These are phyloP conservation scores for Aurelia coerulea DNA, from an alignment of 30 jellyfish, hydroid and myxozoan genomes.

Conservation along the genomic window DNA sequence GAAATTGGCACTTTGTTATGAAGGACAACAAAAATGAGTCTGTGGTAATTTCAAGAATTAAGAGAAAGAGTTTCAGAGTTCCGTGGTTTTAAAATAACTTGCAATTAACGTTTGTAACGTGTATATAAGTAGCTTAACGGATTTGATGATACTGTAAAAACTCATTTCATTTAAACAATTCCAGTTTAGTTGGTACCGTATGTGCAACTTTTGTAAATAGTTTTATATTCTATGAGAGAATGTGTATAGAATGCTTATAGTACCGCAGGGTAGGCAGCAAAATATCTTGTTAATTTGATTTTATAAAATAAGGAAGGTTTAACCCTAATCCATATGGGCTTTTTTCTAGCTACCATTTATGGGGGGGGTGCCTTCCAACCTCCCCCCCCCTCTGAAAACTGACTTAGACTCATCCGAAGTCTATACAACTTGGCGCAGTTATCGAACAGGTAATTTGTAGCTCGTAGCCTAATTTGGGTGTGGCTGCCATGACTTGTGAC, in stretches of 20 bases:
- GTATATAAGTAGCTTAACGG: neutral
- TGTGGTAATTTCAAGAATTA: constrained; percentile 50
- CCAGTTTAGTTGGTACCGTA: neutral
- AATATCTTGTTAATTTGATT: no score
- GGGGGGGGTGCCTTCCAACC: no score
- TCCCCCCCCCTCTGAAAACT: no score
- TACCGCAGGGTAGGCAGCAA: neutral
- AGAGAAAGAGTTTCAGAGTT: constrained; percentile 35
- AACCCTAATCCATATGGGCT: no score
- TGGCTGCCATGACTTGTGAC: no score
- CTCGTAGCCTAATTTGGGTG: no score
- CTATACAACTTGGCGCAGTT: no score
- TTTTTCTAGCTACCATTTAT: no score
- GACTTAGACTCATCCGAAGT: no score
- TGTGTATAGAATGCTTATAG: neutral
- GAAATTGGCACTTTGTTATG: constrained; percentile 54
- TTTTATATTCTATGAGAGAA: neutral
- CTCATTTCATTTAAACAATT: constrained; percentile 26
- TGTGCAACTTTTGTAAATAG: neutral
- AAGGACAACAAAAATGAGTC: constrained; percentile 43
- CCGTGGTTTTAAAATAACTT: constrained; percentile 44
- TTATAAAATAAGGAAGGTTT: no score
- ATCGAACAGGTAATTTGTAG: no score
- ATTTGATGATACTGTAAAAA: neutral
- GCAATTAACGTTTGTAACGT: neutral